Conservation (phyloP, 2,113 vertebrate species). For the Entomyzon cyanotis region DNA sequence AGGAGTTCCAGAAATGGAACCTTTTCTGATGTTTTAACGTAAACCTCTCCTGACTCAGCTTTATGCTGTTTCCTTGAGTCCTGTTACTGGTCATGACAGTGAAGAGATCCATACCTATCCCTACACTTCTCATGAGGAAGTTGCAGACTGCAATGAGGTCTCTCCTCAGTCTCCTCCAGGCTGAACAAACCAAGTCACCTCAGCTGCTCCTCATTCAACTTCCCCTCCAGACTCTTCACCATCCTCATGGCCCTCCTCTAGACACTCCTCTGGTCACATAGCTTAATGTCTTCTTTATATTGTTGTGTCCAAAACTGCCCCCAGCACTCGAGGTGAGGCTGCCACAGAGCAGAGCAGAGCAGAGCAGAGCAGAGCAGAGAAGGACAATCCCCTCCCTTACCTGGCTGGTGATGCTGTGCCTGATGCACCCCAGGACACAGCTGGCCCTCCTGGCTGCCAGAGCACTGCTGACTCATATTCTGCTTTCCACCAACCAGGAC, state of each 20-base stretch:
- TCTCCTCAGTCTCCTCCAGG: neutral
- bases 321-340: accelerated
- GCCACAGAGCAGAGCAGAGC: too few relatives aligned
- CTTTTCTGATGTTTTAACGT: neutral
- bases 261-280: neutral
- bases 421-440: accelerated
- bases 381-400: neutral
- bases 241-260: neutral
- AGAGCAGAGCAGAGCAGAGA: neutral
- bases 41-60: neutral
- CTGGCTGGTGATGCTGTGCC: accelerated
- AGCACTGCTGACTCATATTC: neutral
- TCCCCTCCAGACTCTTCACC: neutral
- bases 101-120: neutral
- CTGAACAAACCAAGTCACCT: neutral
- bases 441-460: neutral
- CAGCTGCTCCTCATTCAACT: neutral
- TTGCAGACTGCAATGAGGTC: too few relatives aligned
- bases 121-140: neutral
- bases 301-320: accelerated
- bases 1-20: neutral
- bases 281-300: neutral
- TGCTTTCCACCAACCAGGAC: neutral
- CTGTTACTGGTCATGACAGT: neutral
- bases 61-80: accelerated